Evolutionary conservation across 2,888 invertebrate genomes (phyloP), one percentile per base, ranked within the genome.

Genomic region (Helobdella robusta): DNA sequence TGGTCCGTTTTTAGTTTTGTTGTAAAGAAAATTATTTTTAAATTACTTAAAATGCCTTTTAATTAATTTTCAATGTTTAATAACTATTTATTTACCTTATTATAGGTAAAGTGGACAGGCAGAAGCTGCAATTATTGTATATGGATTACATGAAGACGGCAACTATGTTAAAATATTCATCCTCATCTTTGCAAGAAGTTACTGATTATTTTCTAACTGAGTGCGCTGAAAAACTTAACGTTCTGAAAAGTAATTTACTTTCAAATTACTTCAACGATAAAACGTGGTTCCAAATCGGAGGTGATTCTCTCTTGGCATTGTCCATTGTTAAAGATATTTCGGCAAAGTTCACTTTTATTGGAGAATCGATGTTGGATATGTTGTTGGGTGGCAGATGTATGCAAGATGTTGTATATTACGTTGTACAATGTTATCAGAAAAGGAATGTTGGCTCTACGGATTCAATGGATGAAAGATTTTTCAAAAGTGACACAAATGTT

Each of bases 221-320:
- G n/a, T n/a, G n/a, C n/a, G n/a, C n/a, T n/a, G n/a, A n/a, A n/a
- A n/a, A n/a, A n/a, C n/a, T n/a, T n/a, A n/a, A n/a, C n/a, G n/a
- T n/a, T n/a, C n/a, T n/a, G n/a, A n/a, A n/a, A n/a, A n/a, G n/a
- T n/a, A n/a, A n/a, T n/a, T n/a, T n/a, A n/a, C n/a, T n/a, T 36
- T 35, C n/a, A 20, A 35, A 59, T 35, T 59, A 40, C 34, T 25
- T 35, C 20, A 23, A 32, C 36, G 56, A 60, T 28, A 46, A 73
- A 54, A 74, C 71, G 50, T 80, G 79, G 68, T 66, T 77, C 2
- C 35, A 67, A 0, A 66, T 67, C 52, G 89, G 89, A 34, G 89
- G 89, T 2, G 85, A 85, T 73, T 89, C 89, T 0, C 82, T 89
- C 67, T 77, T 82, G 35, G 87, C 86, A 20, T 79, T 88, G 11